Evolutionary conservation across 2,113 vertebrate genomes (phyloP), one percentile per base, ranked within the genome.

Genomic region (Recurvirostra avosetta): DNA sequence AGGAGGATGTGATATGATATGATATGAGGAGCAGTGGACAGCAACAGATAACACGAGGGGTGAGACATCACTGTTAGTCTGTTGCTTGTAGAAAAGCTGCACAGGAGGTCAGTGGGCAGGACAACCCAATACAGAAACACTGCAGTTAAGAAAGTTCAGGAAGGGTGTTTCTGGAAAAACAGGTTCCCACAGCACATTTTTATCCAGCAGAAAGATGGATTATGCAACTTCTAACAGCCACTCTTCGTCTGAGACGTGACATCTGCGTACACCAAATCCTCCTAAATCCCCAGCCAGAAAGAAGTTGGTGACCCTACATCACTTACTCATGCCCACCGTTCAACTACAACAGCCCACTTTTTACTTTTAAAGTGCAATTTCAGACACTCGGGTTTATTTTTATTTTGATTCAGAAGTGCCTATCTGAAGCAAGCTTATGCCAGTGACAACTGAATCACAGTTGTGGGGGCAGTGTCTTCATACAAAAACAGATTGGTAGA

Each of bases 1-100:
- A 73, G 49, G 70, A 83, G 14, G 41, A 66, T 45, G 8, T 10
- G 40, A 66, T 45, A 19, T 15, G 40, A 66, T 45, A 19, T 8
- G 4, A 18, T 45, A 45, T 45, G 65, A 73, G 53, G 74, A 82
- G 45, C 45, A 45, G 29, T 0, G 1, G 43, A 67, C 0, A 0
- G 47, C 45, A 92, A 52, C 15, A 67, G 72, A 84, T 13, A 75
- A 65, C 20, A 36, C 10, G 23, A 22, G 8, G 23, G 40, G 15
- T 45, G 49, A 77, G 80, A 52, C n/a, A 50, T 27, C 38, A 11
- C 68, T 62, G 32, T 36, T n/a, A 29, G 50, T 19, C 18, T 71
- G 19, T 0, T 70, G 61, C 32, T 61, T 52, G 15, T 12, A 66
- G 49, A 89, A 85, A 73, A 82, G 29, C 18, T 21, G 13, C 8